Evolutionary conservation across 2,113 vertebrate species (phyloP).

Genomic region (Tympanuchus pallidicinctus): DNA sequence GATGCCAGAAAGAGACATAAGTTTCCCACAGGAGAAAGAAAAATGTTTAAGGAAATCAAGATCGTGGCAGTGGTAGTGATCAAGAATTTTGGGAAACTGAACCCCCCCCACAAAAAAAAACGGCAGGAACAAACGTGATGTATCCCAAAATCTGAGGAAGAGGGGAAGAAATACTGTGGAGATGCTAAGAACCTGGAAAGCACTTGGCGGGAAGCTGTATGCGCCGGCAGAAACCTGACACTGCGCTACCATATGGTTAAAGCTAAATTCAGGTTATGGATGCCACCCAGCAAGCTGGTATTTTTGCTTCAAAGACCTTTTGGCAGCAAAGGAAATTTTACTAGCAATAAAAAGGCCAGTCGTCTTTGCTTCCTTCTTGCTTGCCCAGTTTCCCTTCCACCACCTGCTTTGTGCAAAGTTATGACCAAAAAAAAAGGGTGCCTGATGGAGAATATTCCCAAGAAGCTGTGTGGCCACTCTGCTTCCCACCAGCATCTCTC

Average conservation of each 20-base stretch:
- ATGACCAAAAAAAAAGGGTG: not conserved
- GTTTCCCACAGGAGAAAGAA: constrained; percentile 45
- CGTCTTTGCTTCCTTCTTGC: constrained; percentile 7
- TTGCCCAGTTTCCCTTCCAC: not conserved
- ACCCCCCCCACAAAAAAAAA: not conserved
- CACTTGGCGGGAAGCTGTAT: constrained; percentile 7
- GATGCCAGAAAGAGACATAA: constrained; percentile 48
- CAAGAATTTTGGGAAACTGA: not conserved
- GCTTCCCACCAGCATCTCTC: fast-evolving
- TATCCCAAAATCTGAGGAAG: constrained; percentile 2
- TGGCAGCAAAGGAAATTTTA: constrained; percentile 41
- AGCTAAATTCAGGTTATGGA: constrained; percentile 58
- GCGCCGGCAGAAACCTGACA: constrained; percentile 19
- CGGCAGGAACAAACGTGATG: not conserved
- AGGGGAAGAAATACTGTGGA: not conserved
- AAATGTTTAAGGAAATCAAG: constrained; percentile 44
- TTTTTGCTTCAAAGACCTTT: constrained; percentile 64
- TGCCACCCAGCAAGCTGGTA: constrained; percentile 62
- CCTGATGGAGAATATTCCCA: not conserved
- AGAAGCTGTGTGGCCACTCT: not conserved
- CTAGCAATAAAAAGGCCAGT: constrained; percentile 44
- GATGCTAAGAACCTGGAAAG: not conserved
- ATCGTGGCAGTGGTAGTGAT: not conserved
- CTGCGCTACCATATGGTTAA: constrained; percentile 48
- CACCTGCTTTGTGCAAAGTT: constrained; percentile 15